A percentile compares a stretch with the other conserved stretches of the same genome.
Evolutionary conservation across 2,888 invertebrate species (phyloP).

Genomic region (Protophormia terraenovae): DNA sequence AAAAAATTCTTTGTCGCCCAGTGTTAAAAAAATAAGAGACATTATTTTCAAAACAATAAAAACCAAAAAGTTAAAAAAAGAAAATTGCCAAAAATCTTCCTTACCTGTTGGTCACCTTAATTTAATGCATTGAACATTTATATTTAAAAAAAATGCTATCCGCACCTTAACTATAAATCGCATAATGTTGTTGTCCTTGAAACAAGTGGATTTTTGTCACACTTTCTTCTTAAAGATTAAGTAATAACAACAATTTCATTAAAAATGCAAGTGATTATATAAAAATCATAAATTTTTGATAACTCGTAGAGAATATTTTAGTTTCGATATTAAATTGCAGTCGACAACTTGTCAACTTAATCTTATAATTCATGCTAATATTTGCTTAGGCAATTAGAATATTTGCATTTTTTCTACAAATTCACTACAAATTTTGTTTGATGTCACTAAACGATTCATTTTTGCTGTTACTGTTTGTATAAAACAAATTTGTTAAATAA

Average conservation of each 20-base stretch:
- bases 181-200: slow-evolving; percentile 14
- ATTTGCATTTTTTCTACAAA: slow-evolving; percentile 3
- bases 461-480: slow-evolving; percentile 9
- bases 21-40: too few species aligned
- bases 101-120: too few species aligned
- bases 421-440: not conserved
- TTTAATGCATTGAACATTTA: too few species aligned
- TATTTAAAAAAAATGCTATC: too few species aligned
- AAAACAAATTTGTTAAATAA: slow-evolving; percentile 20
- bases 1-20: too few species aligned
- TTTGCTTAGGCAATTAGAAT: slow-evolving; percentile 16
- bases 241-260: not conserved
- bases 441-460: slow-evolving; percentile 5
- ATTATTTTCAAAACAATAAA: too few species aligned
- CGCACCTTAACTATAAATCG: too few species aligned
- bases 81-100: too few species aligned
- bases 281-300: not conserved
- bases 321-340: not conserved
- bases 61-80: too few species aligned
- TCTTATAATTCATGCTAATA: not conserved
- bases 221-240: not conserved
- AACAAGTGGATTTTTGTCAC: slow-evolving; percentile 3
- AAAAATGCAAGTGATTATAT: slow-evolving; percentile 21
- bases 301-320: not conserved
- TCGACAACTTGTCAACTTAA: not conserved